A percentile compares a stretch with the other conserved stretches of the same genome.
Evolutionary conservation across 2,797 vertebrate species (phyloP).

Genomic region (Lateolabrax maculatus): DNA sequence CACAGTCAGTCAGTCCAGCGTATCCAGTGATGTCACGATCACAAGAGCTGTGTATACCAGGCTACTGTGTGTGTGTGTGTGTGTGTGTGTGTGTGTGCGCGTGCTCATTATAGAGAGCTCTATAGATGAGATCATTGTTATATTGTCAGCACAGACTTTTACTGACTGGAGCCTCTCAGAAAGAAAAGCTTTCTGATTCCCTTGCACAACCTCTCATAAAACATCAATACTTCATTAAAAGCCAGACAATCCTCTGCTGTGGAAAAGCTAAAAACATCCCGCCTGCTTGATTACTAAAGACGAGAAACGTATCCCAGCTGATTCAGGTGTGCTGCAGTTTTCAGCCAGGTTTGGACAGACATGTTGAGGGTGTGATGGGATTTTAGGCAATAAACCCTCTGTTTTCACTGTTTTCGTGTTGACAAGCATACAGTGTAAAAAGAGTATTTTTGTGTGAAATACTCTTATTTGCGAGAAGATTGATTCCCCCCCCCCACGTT

Average conservation of each 20-base stretch:
- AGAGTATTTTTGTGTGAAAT: no score
- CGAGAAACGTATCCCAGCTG: not conserved
- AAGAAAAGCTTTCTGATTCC: slow-evolving; percentile 17
- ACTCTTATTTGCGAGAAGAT: not conserved
- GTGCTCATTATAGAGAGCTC: slow-evolving; percentile 22
- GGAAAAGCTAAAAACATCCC: slow-evolving; percentile 13
- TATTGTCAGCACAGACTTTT: slow-evolving; percentile 23
- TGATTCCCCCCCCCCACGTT: no score
- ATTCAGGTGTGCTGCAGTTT: slow-evolving; percentile 20
- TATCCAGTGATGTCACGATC: slow-evolving; percentile 61
- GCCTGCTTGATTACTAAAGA: slow-evolving; percentile 11
- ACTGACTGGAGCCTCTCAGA: not conserved
- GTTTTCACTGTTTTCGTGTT: not conserved
- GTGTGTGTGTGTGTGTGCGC: slow-evolving; percentile 15
- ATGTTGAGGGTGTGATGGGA: not conserved
- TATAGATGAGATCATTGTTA: slow-evolving; percentile 53
- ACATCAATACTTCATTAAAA: slow-evolving; percentile 34
- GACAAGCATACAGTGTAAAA: not conserved
- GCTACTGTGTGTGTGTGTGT: slow-evolving; percentile 31
- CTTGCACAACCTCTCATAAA: slow-evolving; percentile 2
- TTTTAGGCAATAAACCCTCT: not conserved
- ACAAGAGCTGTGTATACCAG: slow-evolving; percentile 34
- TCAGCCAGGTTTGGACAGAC: not conserved
- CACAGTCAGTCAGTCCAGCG: slow-evolving; percentile 38
- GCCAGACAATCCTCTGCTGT: not conserved